These are phyloP conservation scores for Melanotaenia boesemani DNA, from an alignment of 2,797 vertebrate genomes.

Conservation along the genomic window DNA sequence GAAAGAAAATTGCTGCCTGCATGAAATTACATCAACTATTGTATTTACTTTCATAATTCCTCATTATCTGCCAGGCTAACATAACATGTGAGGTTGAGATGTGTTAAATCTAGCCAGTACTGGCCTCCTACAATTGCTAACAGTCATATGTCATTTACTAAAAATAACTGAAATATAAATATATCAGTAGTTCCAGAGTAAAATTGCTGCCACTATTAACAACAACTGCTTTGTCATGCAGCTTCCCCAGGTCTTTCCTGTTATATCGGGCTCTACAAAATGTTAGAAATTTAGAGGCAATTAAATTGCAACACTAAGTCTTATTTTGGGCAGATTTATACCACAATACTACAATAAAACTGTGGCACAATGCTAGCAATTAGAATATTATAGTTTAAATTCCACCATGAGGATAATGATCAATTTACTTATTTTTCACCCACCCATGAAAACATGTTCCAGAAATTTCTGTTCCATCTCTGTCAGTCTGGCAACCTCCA, in stretches of 20 bases:
- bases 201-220: not conserved
- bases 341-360: not conserved
- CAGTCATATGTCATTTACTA: not conserved
- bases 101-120: not conserved
- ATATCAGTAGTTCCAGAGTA: not conserved
- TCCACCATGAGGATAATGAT: conserved; percentile 1
- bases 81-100: not conserved
- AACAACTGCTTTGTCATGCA: not conserved
- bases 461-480: not conserved
- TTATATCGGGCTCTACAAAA: not conserved
- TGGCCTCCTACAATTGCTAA: not conserved
- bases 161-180: not conserved
- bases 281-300: not conserved
- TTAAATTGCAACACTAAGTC: not conserved
- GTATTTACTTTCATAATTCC: not conserved
- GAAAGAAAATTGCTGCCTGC: not conserved
- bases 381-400: not conserved
- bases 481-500: not conserved
- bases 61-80: not conserved
- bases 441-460: not conserved
- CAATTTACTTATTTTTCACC: not conserved
- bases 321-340: not conserved
- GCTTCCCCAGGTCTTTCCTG: not conserved
- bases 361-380: not conserved
- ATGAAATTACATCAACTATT: not conserved